A percentile compares a stretch with the other conserved stretches of the same genome.
phyloP scores from a whole-genome alignment of 2,113 vertebrate genomes.

The Blennius ocellaris region DNA sequence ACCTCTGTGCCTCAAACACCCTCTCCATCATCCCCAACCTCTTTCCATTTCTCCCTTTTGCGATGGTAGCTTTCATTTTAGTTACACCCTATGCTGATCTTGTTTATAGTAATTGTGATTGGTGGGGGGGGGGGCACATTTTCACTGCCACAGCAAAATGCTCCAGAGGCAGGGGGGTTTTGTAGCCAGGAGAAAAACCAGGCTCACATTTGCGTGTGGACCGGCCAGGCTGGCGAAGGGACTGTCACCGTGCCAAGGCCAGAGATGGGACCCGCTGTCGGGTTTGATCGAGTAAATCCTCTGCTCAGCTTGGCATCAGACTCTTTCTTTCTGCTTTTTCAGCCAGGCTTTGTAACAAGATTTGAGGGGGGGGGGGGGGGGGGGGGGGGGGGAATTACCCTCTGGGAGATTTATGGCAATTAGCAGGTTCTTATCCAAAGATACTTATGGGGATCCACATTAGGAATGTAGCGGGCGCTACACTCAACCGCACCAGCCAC shows the following conservation, averaged over 20 bases:
- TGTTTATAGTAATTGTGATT: conserved; percentile 29
- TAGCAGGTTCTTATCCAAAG: conserved; percentile 39
- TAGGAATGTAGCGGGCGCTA: background rate
- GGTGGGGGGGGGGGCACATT: background rate
- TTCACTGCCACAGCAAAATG: conserved; percentile 8
- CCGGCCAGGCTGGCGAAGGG: background rate
- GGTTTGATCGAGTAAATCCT: conserved; percentile 23
- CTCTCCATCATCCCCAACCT: background rate
- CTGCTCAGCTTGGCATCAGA: background rate
- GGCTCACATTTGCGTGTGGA: conserved; percentile 16
- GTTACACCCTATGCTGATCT: conserved; percentile 27
- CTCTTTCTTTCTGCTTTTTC: conserved; percentile 6
- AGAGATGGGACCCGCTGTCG: conserved; percentile 22
- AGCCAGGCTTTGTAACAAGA: conserved; percentile 25
- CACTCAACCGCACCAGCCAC: conserved; percentile 7
- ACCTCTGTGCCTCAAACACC: background rate
- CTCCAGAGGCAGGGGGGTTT: conserved; percentile 5
- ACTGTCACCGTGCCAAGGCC: background rate
- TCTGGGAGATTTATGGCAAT: conserved; percentile 48
- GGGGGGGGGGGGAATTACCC: background rate
- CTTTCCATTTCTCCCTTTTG: conserved; percentile 21
- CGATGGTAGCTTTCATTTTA: conserved; percentile 44
- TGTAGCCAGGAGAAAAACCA: conserved; percentile 24
- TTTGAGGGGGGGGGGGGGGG: conserved; percentile 5
- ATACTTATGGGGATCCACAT: conserved; percentile 31